phyloP scores from a whole-genome alignment of 2,888 invertebrate genomes.

The Lypha dubia region DNA sequence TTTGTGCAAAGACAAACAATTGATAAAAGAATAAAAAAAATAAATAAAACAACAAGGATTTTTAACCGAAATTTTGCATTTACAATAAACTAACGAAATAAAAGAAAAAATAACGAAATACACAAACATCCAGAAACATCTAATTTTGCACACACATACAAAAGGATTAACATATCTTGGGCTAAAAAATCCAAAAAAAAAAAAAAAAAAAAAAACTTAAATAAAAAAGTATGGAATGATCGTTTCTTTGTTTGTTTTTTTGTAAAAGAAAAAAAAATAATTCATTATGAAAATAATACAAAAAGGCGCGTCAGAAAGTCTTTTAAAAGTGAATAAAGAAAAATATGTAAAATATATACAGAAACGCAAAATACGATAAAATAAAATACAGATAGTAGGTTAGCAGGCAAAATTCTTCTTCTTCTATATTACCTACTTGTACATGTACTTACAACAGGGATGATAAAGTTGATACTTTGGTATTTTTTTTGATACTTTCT shows the following conservation, averaged over 20 bases:
- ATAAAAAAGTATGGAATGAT: slow-evolving; percentile 31
- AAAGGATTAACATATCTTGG: neutral
- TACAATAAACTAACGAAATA: slow-evolving; percentile 47
- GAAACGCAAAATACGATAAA: slow-evolving; percentile 43
- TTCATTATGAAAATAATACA: slow-evolving; percentile 69
- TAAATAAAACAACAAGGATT: slow-evolving; percentile 24
- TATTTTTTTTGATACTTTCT: no score
- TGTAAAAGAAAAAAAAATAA: slow-evolving; percentile 34
- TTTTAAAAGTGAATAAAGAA: slow-evolving; percentile 47
- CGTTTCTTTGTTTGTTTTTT: neutral
- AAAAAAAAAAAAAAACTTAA: slow-evolving; percentile 24
- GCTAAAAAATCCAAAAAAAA: neutral
- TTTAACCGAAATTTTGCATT: slow-evolving; percentile 49
- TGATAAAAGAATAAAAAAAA: slow-evolving; percentile 58
- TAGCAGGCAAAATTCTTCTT: slow-evolving; percentile 71
- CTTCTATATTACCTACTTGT: slow-evolving; percentile 33
- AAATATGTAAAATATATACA: slow-evolving; percentile 38
- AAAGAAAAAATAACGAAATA: slow-evolving; percentile 18
- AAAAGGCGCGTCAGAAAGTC: slow-evolving; percentile 69
- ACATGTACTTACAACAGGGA: neutral
- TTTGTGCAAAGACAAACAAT: slow-evolving; percentile 60
- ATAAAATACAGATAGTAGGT: slow-evolving; percentile 68
- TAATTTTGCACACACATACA: neutral
- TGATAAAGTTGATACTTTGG: no score
- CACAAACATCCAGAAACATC: neutral